Conservation (phyloP, 2,113 vertebrate species). For the Silurus glanis region DNA sequence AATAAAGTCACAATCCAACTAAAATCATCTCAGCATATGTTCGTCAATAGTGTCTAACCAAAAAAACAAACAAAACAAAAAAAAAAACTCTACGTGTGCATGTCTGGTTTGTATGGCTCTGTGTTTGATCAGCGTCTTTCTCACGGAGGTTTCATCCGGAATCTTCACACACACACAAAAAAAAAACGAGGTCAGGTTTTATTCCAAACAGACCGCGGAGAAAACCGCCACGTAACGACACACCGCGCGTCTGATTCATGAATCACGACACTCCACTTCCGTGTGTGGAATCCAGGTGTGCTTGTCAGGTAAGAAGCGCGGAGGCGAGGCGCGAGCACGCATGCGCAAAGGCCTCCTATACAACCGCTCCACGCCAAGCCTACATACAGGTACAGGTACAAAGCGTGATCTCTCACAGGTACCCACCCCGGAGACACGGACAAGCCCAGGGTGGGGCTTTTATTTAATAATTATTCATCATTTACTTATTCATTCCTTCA, state of each 20-base stretch:
- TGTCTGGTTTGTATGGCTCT: not conserved
- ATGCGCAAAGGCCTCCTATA: slow-evolving; percentile 59
- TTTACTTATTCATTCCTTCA: not conserved
- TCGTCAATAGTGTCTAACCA: not conserved
- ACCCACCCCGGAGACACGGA: not conserved
- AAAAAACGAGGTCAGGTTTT: not conserved
- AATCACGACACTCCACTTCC: slow-evolving; percentile 67
- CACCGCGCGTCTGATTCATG: not conserved
- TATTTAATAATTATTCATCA: not conserved
- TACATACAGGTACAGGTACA: not conserved
- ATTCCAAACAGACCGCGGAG: not conserved
- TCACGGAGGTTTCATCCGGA: not conserved
- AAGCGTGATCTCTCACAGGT: not conserved
- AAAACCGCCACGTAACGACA: slow-evolving; percentile 1
- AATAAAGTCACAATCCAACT: slow-evolving; percentile 2
- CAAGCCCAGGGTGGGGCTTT: no score
- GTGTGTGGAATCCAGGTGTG: slow-evolving; percentile 84
- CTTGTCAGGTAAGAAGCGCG: slow-evolving; percentile 68
- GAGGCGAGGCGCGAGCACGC: slow-evolving; percentile 57
- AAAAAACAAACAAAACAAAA: no score
- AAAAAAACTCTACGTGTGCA: not conserved
- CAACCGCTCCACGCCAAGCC: slow-evolving; percentile 33
- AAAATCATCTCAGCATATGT: not conserved
- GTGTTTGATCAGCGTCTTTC: not conserved
- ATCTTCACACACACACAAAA: not conserved